phyloP scores from a whole-genome alignment of 2,797 vertebrate genomes.

The Rachycentron canadum region DNA sequence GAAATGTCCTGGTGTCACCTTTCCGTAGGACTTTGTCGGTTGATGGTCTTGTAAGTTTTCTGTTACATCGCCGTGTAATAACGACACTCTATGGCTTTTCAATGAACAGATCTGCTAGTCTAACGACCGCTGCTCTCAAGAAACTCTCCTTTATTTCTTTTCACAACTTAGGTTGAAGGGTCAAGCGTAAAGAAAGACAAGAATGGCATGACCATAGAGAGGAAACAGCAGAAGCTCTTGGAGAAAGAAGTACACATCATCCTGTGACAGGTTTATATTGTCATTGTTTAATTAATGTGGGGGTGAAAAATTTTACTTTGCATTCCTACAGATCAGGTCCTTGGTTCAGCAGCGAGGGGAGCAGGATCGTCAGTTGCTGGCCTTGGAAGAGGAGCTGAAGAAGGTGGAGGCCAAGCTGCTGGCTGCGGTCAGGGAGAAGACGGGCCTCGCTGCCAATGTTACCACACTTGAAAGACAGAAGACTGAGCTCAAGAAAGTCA shows the following conservation, averaged over 20 bases:
- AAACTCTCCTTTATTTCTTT: neutral
- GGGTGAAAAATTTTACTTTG: neutral
- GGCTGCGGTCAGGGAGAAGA: constrained; percentile 90
- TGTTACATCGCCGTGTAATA: neutral
- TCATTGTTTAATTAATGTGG: neutral
- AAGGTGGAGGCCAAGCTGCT: constrained; percentile 91
- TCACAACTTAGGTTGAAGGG: constrained; percentile 65
- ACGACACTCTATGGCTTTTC: neutral
- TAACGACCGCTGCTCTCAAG: neutral
- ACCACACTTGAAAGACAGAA: constrained; percentile 92
- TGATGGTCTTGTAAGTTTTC: constrained; percentile 83
- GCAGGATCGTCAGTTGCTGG: constrained; percentile 87
- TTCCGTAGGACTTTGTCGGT: constrained; percentile 85
- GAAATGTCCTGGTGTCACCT: constrained; percentile 71
- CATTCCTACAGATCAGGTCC: constrained; percentile 87
- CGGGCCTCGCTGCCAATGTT: constrained; percentile 86
- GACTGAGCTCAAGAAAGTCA: constrained; percentile 89
- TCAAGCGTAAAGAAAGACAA: constrained; percentile 84
- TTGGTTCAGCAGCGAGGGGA: constrained; percentile 91
- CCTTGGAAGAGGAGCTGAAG: constrained; percentile 89
- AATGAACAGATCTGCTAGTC: neutral
- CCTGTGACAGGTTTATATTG: neutral
- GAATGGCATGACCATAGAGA: constrained; percentile 80
- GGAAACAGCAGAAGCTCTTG: constrained; percentile 88
- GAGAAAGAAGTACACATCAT: constrained; percentile 91